phyloP scores from a whole-genome alignment of 2,888 invertebrate species.

The Strigamia crassipes region DNA sequence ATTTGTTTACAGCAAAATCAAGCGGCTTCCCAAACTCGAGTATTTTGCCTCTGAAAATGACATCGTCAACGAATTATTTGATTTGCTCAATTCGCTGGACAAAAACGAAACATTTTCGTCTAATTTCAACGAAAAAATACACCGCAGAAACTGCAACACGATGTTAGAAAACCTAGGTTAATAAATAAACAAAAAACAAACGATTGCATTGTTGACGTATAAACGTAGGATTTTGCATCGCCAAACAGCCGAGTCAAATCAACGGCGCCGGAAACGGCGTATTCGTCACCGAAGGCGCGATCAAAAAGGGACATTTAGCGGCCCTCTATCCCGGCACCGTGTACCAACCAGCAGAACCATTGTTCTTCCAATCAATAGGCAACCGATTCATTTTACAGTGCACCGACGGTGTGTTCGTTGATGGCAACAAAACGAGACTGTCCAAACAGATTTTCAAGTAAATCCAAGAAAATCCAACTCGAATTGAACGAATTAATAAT shows the following conservation, averaged over 20 bases:
- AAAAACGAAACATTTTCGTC: not conserved
- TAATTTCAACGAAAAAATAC: not conserved
- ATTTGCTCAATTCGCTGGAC: not conserved
- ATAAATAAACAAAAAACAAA: not conserved
- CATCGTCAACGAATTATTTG: not conserved
- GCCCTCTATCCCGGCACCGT: slow-evolving; percentile 53
- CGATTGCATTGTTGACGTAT: too few relatives aligned
- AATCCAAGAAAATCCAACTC: slow-evolving; percentile 53
- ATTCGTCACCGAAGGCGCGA: not conserved
- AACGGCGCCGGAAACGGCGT: not conserved
- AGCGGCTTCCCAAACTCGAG: not conserved
- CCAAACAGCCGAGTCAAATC: not conserved
- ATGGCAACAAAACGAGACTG: slow-evolving; percentile 61
- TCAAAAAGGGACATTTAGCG: not conserved
- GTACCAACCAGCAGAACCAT: slow-evolving; percentile 61
- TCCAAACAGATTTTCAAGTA: slow-evolving; percentile 61
- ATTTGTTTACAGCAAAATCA: not conserved
- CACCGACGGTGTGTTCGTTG: slow-evolving; percentile 61
- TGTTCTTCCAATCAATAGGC: slow-evolving; percentile 61
- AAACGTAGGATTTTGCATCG: slow-evolving; percentile 4
- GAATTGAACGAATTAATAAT: too few relatives aligned
- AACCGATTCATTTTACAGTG: slow-evolving; percentile 63
- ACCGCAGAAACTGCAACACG: not conserved
- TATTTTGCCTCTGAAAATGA: not conserved
- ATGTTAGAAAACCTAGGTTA: not conserved